Evolutionary conservation across 1,140 invertebrate genomes (phyloP), one percentile per base, ranked within the genome.

Genomic region (Cydia amplana): DNA sequence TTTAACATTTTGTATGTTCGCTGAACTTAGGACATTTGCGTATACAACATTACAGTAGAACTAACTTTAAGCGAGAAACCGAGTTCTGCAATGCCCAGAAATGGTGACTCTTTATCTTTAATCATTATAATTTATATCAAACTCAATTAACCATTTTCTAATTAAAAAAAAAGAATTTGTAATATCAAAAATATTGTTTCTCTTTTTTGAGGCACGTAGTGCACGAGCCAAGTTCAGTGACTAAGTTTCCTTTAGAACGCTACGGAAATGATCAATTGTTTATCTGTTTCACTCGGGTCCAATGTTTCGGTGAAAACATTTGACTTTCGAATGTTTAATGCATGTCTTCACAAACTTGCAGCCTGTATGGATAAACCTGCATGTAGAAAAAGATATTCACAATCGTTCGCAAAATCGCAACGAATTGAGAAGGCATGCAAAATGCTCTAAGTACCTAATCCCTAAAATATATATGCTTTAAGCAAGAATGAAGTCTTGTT

Each of bases 261-360:
- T 70, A 70, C 32, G 32, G 65, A 70, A 70, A 36, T 70, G 32
- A 70, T 70, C 43, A 40, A 36, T 36, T 70, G 65, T 70, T 70
- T 5, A 36, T 36, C 36, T 40, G 55, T 23, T 60, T 60, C 51
- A 60, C 55, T 36, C 16, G 65, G 65, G 65, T 70, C 65, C 65
- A 70, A 70, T 70, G 65, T 70, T 70, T 70, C 36, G n/a, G 18
- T 40, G 25, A 70, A 70, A 70, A 70, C 65, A 70, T 70, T 70
- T 18, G 65, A 36, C 65, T 40, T 40, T 67, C 64, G 64, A 3
- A 70, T 70, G 43, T 70, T 43, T 60, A 3, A 10, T 60, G 18
- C 7, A 60, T 60, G 55, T 20, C 55, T 60, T 23, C 55, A 12
- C 55, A 23, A 60, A 7, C n/a, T 23, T 60, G 55, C 55, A 18